phyloP scores from a whole-genome alignment of 2,113 vertebrate species.

The Hoplias malabaricus region DNA sequence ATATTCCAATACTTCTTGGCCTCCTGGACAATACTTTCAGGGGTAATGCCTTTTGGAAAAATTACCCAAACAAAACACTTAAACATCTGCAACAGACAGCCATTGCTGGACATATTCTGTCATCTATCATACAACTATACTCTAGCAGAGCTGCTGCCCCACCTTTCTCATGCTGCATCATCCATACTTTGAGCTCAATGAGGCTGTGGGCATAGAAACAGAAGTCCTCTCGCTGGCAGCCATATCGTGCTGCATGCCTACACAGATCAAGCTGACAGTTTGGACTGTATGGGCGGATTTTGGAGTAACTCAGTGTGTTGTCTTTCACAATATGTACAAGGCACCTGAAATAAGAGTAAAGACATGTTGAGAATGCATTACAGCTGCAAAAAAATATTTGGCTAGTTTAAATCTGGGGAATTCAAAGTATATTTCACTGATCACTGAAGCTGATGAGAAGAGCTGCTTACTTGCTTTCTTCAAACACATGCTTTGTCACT shows the following conservation, averaged over 20 bases:
- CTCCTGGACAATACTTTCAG: slow-evolving; percentile 88
- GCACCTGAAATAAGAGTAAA: slow-evolving; percentile 76
- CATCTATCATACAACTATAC: background rate
- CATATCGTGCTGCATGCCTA: slow-evolving; percentile 92
- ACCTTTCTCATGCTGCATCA: slow-evolving; percentile 91
- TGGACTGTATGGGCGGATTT: slow-evolving; percentile 81
- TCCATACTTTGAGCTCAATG: slow-evolving; percentile 95
- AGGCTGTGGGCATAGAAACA: slow-evolving; percentile 97
- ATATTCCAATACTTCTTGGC: slow-evolving; percentile 86
- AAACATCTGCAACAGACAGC: background rate
- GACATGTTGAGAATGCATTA: background rate
- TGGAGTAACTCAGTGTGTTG: slow-evolving; percentile 89
- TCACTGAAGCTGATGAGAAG: background rate
- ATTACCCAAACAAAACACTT: background rate
- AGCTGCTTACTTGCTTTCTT: slow-evolving; percentile 90
- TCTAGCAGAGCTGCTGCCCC: background rate
- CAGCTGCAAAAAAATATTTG: background rate
- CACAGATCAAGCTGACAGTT: slow-evolving; percentile 89
- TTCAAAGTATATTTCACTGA: background rate
- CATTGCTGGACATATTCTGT: background rate
- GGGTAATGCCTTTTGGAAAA: slow-evolving; percentile 80
- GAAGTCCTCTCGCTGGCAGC: slow-evolving; percentile 89
- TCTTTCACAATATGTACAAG: slow-evolving; percentile 94
- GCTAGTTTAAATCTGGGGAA: too few relatives aligned
- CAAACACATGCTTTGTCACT: slow-evolving; percentile 89